Conservation (phyloP, 2,888 invertebrate species). For the Labia minor region DNA sequence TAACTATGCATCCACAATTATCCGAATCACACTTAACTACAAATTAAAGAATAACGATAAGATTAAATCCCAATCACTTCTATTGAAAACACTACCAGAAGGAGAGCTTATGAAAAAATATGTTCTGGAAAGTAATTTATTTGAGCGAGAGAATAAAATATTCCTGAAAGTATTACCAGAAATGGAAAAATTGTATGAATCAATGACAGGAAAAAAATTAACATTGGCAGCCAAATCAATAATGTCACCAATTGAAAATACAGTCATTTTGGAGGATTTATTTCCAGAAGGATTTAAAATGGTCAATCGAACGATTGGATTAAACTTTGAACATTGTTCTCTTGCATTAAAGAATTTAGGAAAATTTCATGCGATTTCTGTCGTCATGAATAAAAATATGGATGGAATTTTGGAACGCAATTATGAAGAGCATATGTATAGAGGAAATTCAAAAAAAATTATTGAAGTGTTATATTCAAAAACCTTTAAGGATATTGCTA, state of each 20-base stretch:
- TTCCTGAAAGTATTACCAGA: conserved; percentile 19
- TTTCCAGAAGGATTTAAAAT: conserved; percentile 18
- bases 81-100: conserved; percentile 20
- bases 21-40: conserved; percentile 15
- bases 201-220: background rate
- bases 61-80: background rate
- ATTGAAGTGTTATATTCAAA: background rate
- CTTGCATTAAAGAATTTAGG: conserved; percentile 21
- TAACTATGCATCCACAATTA: conserved; percentile 18
- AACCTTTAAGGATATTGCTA: background rate
- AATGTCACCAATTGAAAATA: conserved; percentile 4
- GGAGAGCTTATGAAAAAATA: conserved; percentile 20
- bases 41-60: too few relatives aligned
- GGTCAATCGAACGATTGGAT: conserved; percentile 19
- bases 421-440: background rate
- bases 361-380: conserved; percentile 23
- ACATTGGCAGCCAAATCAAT: conserved; percentile 14
- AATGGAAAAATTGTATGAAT: conserved; percentile 9
- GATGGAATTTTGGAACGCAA: background rate
- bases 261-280: conserved; percentile 23
- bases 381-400: conserved; percentile 9
- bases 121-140: conserved; percentile 15
- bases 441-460: background rate
- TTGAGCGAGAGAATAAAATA: conserved; percentile 21
- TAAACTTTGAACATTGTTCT: conserved; percentile 20